phyloP scores from a whole-genome alignment of 2,888 invertebrate species.

The Oscheius sp. region DNA sequence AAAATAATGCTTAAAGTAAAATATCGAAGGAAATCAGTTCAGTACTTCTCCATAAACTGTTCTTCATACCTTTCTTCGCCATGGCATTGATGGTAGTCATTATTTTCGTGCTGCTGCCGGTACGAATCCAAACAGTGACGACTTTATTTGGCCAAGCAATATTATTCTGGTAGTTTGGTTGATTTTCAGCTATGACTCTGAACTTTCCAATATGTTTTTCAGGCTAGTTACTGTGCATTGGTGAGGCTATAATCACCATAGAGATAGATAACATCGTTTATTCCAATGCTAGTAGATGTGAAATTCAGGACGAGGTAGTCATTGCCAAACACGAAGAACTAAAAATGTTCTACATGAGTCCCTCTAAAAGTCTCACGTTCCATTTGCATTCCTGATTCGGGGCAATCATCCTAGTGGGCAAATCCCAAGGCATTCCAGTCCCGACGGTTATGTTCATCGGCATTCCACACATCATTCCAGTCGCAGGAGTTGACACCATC shows the following conservation, averaged over 20 bases:
- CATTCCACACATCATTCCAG: too few relatives aligned
- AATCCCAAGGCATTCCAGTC: neutral
- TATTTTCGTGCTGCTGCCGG: neutral
- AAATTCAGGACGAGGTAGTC: neutral
- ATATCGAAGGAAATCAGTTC: too few relatives aligned
- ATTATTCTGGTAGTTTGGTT: neutral
- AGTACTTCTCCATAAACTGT: too few relatives aligned
- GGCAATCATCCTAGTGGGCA: neutral
- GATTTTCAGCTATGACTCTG: neutral
- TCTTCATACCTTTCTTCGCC: neutral
- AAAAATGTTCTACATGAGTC: neutral
- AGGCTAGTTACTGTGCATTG: too few relatives aligned
- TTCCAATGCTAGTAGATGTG: too few relatives aligned
- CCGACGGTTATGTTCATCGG: neutral
- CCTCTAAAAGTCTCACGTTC: neutral
- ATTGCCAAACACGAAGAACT: neutral
- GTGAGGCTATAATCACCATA: too few relatives aligned
- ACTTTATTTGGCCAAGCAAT: neutral
- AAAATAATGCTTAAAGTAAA: too few relatives aligned
- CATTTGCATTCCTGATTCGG: neutral
- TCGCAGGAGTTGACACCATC: too few relatives aligned
- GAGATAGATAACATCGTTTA: too few relatives aligned
- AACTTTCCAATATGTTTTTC: too few relatives aligned
- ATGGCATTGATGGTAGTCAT: neutral
- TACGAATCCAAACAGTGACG: neutral